These are phyloP conservation scores for Oophaga pumilio DNA, from an alignment of 2,113 vertebrate genomes.

Conservation along the genomic window DNA sequence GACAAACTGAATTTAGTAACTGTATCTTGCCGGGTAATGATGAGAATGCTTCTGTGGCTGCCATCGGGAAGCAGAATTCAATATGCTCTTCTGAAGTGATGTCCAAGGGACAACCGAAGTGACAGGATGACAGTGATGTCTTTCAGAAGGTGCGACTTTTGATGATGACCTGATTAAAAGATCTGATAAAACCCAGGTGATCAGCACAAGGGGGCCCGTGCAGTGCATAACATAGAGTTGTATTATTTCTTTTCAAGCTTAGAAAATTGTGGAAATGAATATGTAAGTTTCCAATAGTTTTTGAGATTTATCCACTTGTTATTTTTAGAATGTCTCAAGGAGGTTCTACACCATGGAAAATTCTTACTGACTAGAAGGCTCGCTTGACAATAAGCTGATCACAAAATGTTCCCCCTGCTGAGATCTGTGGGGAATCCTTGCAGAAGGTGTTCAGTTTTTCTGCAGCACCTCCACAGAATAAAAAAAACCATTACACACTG, in stretches of 20 bases:
- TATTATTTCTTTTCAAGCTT: not conserved
- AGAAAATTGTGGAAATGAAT: not conserved
- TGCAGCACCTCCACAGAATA: not conserved
- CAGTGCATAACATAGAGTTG: not conserved
- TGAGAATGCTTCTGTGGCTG: not conserved
- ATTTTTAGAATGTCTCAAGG: not conserved
- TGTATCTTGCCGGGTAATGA: not conserved
- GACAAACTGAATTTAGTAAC: slow-evolving; percentile 36
- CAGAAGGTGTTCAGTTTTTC: no score
- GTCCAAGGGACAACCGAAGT: not conserved
- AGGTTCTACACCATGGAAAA: not conserved
- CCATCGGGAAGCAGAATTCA: not conserved
- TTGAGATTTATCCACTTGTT: not conserved
- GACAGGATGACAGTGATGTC: not conserved
- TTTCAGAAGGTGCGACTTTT: not conserved
- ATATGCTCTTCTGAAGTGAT: slow-evolving; percentile 3
- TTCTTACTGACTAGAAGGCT: no score
- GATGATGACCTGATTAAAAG: slow-evolving; percentile 23
- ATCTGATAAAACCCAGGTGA: slow-evolving; percentile 25
- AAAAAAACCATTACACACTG: not conserved
- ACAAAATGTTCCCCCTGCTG: no score
- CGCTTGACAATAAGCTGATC: no score
- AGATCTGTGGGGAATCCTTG: no score
- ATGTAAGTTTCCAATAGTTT: not conserved
- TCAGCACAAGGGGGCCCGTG: not conserved